Percentiles rank a stretch among this genome's conserved stretches.
phyloP scores from a whole-genome alignment of 2,113 vertebrate species.

The Charadrius vociferus region DNA sequence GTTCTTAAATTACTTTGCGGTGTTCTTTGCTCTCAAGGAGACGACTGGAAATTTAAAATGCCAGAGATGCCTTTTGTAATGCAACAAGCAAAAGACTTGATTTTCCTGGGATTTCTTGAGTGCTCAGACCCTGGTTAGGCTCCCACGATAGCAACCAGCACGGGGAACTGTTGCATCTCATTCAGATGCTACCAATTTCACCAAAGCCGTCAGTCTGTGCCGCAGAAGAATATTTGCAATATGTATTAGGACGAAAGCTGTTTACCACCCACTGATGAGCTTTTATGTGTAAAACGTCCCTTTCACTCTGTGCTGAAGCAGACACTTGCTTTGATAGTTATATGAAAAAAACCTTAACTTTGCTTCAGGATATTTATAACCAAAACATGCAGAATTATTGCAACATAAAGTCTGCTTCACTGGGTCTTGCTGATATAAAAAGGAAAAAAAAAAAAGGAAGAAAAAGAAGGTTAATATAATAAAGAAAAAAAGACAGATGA shows the following conservation, averaged over 20 bases:
- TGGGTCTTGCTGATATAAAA: conserved; percentile 57
- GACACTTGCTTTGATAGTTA: conserved; percentile 69
- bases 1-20: neutral
- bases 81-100: neutral
- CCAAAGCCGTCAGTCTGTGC: neutral
- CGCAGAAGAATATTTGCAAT: neutral
- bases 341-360: conserved; percentile 66
- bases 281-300: conserved; percentile 12
- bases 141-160: neutral
- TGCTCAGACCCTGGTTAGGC: neutral
- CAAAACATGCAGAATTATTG: conserved; percentile 65
- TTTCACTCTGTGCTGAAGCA: conserved; percentile 41
- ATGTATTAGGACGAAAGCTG: neutral
- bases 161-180: neutral
- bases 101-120: neutral
- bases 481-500: conserved; percentile 9
- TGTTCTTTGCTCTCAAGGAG: neutral
- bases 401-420: conserved; percentile 61
- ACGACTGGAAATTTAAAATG: neutral
- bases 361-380: conserved; percentile 70
- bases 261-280: conserved; percentile 32
- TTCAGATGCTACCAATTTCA: neutral
- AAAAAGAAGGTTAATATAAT: neutral
- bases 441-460: neutral
- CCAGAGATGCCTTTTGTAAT: neutral